Evolutionary conservation across 2,888 invertebrate species (phyloP), one percentile per base, ranked within the genome.

Genomic region (Ditula angustiorana): DNA sequence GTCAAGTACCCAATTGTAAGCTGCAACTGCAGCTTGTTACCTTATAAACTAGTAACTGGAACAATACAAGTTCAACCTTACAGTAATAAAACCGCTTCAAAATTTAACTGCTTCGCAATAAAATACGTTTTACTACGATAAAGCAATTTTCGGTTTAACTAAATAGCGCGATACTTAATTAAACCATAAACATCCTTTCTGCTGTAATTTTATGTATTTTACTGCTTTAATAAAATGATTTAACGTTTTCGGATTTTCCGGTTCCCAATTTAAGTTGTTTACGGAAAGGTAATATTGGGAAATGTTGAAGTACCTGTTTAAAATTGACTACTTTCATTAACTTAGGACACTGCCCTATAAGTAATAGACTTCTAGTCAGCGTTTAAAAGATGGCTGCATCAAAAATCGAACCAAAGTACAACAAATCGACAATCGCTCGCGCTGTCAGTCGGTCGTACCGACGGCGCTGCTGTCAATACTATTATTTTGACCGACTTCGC

Each of bases 171-270:
- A n/a, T 23, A 35, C 35, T 53, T 35, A 33, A 52, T 52, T 52
- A 53, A 35, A 21, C 23, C 53, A 13, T 53, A 35, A 53, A 53
- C 53, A 53, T 53, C 53, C 23, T 53, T 53, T 23, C 46, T 13
- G 33, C 53, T 53, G 53, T 35, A 53, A 53, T 53, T 35, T 53
- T 53, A 13, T 13, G 33, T 13, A 53, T 53, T 53, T 53, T 53
- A 53, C 53, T 35, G 53, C 53, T 33, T 13, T 23, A 23, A 35
- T 53, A 53, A 53, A 53, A n/a, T 35, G 53, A 53, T 53, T 53
- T 53, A 53, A 53, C 4, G 53, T 35, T 50, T 50, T 23, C 53
- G 35, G 35, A 23, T 53, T 23, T 53, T 50, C 50, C 50, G 21
- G 53, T 35, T 53, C 13, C 19, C 50, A 50, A 19, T 28, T 49